Evolutionary conservation across 2,797 vertebrate species (phyloP), one percentile per base, ranked within the genome.

Genomic region (Sebastolobus altivelis): DNA sequence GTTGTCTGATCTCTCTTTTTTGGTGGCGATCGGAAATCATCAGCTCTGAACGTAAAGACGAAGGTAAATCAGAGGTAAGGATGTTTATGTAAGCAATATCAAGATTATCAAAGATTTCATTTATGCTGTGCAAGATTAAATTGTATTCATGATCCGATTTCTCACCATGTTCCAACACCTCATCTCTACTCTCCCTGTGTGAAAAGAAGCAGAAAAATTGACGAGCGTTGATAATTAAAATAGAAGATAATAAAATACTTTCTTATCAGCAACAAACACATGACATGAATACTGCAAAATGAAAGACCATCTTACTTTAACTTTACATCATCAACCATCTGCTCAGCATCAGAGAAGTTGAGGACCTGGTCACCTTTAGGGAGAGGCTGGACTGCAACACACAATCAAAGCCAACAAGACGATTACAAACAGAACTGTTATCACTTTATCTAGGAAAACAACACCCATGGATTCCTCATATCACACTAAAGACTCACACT

Each of bases 291-390:
- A 13, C 8, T 49, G 3, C 3, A 16, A 56, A 49, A 40, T 62
- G 1, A 75, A 27, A 49, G 10, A 46, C 1, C 20, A 13, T 85
- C 96, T 95, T 95, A 99, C 98, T 98, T 99, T 86, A 99, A 95
- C 79, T 99, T 98, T 72, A 94, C 96, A 70, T 99, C 98, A 59
- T 99, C 98, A 2, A 99, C 96, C 96, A 98, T 96, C 93, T 98
- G 98, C 90, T 99, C 98, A 0, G 98, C 98, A 10, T 99, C 98
- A 0, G 98, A 99, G 89, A 99, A 99, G 93, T 99, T 99, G 58
- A 99, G 95, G 84, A 99, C 97, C 88, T 99, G 98, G 91, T 99
- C 98, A 14, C 97, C 97, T 94, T 99, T 99, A 58, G 98, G 98
- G 72, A 99, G 94, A 20, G 97, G 98, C 94, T 99, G 98, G 88